phyloP scores from a whole-genome alignment of 2,113 vertebrate genomes.

The Chelonoidis abingdonii region DNA sequence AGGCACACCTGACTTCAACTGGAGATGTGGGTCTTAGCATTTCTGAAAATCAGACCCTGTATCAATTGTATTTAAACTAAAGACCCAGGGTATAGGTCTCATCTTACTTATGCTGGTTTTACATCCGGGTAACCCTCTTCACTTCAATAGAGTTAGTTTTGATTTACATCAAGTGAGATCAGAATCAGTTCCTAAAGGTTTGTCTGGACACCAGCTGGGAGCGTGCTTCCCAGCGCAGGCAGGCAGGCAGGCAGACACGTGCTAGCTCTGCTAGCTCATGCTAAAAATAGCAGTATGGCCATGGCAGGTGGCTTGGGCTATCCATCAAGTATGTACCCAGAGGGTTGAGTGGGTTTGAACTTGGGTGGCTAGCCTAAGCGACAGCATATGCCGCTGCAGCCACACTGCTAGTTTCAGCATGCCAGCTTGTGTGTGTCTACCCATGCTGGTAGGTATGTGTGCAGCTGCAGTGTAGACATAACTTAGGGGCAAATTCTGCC shows the following conservation, averaged over 20 bases:
- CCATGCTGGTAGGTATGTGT: too few species aligned
- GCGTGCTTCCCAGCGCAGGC: too few species aligned
- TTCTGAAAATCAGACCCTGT: accelerated
- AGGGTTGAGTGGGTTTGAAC: neutral
- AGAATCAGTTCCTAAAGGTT: neutral
- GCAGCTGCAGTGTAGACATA: neutral
- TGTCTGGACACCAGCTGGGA: neutral
- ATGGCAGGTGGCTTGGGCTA: neutral
- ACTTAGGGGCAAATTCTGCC: neutral
- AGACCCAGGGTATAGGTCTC: neutral
- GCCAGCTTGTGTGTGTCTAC: neutral
- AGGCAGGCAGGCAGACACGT: too few species aligned
- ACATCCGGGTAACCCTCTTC: neutral
- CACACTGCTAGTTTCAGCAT: neutral
- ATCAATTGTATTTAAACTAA: neutral
- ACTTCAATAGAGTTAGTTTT: neutral
- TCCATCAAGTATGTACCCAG: neutral
- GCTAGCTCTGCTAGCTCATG: neutral
- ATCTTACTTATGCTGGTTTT: neutral
- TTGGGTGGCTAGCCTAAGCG: neutral
- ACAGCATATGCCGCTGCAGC: neutral
- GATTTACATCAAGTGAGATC: neutral
- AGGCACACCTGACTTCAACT: accelerated
- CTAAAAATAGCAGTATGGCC: neutral
- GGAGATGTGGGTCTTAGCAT: neutral